Evolutionary conservation across 92 coral and sea anemone genomes (phyloP).

Genomic region (Pocillopora meandrina): DNA sequence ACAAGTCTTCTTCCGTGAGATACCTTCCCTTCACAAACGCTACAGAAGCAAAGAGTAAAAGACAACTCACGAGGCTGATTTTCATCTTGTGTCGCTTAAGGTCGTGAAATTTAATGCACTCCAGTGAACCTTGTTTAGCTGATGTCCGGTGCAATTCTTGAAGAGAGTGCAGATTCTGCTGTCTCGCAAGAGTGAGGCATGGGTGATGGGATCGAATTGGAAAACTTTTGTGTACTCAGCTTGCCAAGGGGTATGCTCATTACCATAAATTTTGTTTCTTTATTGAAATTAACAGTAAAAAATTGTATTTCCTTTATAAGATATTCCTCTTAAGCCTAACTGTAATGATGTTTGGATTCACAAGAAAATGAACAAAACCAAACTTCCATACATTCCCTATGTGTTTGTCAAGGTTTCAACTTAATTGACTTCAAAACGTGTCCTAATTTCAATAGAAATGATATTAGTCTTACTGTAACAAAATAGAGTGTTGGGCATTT

Average conservation of each 20-base stretch:
- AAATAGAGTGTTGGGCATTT: no score
- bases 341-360: no score
- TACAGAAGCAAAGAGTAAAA: neutral
- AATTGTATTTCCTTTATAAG: neutral
- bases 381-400: no score
- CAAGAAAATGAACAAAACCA: no score
- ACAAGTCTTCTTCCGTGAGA: neutral
- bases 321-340: no score
- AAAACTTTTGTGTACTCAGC: constrained; percentile 14
- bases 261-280: neutral
- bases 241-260: neutral
- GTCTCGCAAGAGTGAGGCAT: neutral
- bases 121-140: neutral
- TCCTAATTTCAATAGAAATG: no score
- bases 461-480: no score
- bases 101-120: neutral
- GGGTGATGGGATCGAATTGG: neutral
- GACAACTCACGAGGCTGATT: neutral
- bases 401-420: no score
- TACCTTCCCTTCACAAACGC: neutral
- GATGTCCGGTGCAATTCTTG: neutral
- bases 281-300: neutral
- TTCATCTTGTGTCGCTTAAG: constrained; percentile 13
- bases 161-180: neutral
- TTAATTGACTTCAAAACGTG: no score